Conservation (phyloP, 2,888 invertebrate species). For the Kryphioiulus occultus region DNA sequence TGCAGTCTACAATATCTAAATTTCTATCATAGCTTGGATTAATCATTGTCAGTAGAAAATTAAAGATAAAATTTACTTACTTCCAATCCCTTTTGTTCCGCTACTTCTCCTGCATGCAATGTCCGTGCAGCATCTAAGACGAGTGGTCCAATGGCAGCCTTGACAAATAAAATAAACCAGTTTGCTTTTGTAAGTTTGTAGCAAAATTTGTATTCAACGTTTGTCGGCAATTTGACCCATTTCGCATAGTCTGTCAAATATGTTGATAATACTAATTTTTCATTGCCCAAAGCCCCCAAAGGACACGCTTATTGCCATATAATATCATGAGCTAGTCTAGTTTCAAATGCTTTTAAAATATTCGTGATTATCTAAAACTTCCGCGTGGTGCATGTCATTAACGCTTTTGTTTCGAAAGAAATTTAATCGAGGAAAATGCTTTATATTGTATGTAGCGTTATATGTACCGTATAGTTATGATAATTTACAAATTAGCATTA, state of each 20-base stretch:
- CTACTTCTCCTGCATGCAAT: slow-evolving; percentile 46
- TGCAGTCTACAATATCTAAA: neutral
- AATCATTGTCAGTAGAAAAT: neutral
- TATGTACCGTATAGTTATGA: too few species aligned
- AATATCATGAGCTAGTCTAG: neutral
- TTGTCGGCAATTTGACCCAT: neutral
- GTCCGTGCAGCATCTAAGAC: slow-evolving; percentile 65
- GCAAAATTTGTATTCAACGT: neutral
- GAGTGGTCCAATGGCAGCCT: slow-evolving; percentile 74
- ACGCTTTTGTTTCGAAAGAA: too few species aligned
- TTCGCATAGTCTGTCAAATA: neutral
- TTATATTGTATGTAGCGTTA: too few species aligned
- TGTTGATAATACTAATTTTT: neutral
- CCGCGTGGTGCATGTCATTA: too few species aligned
- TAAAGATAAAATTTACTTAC: slow-evolving; percentile 3
- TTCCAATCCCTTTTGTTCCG: slow-evolving; percentile 35
- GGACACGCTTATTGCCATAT: too few species aligned
- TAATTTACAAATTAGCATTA: too few species aligned
- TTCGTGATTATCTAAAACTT: neutral
- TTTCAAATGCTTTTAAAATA: neutral
- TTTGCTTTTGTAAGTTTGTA: neutral
- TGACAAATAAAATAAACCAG: slow-evolving; percentile 55
- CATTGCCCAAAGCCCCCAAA: neutral
- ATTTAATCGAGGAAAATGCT: too few species aligned
- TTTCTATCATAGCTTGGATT: neutral